Evolutionary conservation across 2,797 vertebrate species (phyloP), one percentile per base, ranked within the genome.

Genomic region (Tokudaia tokunoshimensis): DNA sequence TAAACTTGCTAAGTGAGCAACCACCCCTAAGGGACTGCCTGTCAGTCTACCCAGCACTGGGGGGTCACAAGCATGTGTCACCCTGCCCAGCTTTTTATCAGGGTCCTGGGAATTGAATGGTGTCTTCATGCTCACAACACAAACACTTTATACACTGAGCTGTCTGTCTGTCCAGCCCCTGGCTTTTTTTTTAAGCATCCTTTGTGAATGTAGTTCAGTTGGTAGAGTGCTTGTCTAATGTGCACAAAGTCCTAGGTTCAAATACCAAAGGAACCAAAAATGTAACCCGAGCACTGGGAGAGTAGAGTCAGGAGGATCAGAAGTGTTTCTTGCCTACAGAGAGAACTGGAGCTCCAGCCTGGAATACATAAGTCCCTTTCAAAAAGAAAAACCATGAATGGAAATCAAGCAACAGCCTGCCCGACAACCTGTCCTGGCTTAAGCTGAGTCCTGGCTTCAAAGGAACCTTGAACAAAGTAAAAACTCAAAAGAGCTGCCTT

Each of bases 401-500:
- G 84, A 90, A 50, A 86, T 92, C 94, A 96, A 96, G 94, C n/a
- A 31, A 85, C 75, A 93, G 65, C 96, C 84, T 95, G 86, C 76
- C 94, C 61, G 78, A 59, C 50, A 59, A 76, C 81, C 84, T 19
- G 13, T 50, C 82, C 96, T 87, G 81, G 52, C 82, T 95, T 88
- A 95, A 20, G 29, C 74, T 84, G n/a, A 74, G 22, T 87, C 70
- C 75, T 95, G 70, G 50, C 92, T 97, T 96, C 96, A 97, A 97
- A 98, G 96, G 88, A 67, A 89, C 85, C 52, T 91, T 92, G 80
- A 97, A 95, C 78, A 72, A 93, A 74, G 50, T 12, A 50, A 75
- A 96, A 97, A 95, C 29, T 63, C 92, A 97, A 95, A 95, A 95
- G 92, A 95, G 50, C 52, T 94, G 86, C 89, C 96, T 89, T 91